Conservation (phyloP, 2,797 vertebrate species). For the Sebastiscus tertius region DNA sequence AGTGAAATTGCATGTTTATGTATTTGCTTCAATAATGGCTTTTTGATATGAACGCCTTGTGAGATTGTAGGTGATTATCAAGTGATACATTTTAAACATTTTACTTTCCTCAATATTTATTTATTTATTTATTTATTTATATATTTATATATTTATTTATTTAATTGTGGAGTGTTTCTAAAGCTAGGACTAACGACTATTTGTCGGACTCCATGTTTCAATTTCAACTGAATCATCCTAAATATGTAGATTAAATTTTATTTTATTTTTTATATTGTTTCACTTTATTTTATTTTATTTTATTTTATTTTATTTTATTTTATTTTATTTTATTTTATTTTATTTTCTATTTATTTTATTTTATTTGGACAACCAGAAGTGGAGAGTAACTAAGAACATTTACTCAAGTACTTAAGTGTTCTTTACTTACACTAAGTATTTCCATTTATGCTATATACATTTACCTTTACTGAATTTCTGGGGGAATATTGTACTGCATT, state of each 20-base stretch:
- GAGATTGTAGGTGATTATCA: neutral
- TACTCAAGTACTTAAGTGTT: neutral
- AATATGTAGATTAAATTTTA: neutral
- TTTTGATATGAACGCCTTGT: neutral
- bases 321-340: too few species aligned
- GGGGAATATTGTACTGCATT: neutral
- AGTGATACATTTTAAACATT: neutral
- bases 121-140: neutral
- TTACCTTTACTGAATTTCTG: neutral
- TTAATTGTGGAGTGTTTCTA: constrained; percentile 2
- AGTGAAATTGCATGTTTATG: constrained; percentile 10
- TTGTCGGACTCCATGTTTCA: too few species aligned
- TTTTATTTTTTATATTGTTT: too few species aligned
- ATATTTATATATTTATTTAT: neutral
- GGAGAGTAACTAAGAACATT: neutral
- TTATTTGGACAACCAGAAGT: neutral
- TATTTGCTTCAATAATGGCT: too few species aligned
- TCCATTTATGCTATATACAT: neutral
- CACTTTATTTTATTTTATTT: too few species aligned
- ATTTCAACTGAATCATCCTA: neutral
- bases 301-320: too few species aligned
- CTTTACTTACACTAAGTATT: neutral
- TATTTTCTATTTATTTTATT: neutral
- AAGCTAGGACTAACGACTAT: too few species aligned
- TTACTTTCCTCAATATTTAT: neutral